These are phyloP conservation scores for Gymnothorax reevesii DNA, from an alignment of 2,797 vertebrate species.

Conservation along the genomic window DNA sequence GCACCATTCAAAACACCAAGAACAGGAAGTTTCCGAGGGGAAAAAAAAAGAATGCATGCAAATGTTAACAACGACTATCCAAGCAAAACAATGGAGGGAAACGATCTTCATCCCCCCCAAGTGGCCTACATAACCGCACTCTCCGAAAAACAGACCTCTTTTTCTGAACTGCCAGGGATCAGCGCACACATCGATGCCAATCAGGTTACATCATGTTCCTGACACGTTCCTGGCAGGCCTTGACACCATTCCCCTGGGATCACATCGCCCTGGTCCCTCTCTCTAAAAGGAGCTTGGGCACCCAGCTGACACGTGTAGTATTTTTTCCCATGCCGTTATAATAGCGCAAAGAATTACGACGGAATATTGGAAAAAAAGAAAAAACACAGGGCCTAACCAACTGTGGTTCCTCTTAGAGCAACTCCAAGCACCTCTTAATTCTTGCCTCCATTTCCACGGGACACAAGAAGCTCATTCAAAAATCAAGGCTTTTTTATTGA, in stretches of 20 bases:
- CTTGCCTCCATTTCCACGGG: not conserved
- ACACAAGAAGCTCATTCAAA: not conserved
- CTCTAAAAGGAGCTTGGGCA: not conserved
- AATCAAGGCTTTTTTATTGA: not conserved
- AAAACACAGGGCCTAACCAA: not conserved
- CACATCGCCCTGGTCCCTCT: not conserved
- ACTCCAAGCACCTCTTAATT: conserved; percentile 2
- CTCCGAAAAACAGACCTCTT: not conserved
- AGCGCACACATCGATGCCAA: conserved; percentile 20
- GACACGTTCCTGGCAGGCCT: conserved; percentile 46
- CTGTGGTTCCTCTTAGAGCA: not conserved
- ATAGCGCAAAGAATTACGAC: not conserved
- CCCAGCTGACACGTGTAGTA: not conserved
- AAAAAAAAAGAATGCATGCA: not conserved
- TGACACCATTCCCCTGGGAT: conserved; percentile 31
- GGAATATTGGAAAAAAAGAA: not conserved
- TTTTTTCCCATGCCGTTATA: not conserved
- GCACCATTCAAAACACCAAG: not conserved
- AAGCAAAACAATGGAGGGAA: not conserved
- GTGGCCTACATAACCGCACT: not conserved
- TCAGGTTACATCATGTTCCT: conserved; percentile 29
- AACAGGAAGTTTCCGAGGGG: not conserved
- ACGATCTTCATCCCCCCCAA: not conserved
- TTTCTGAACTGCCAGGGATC: conserved; percentile 8
- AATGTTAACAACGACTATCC: conserved; percentile 7